Evolutionary conservation across 2,888 invertebrate genomes (phyloP).

Genomic region (Pyrrhia umbra): DNA sequence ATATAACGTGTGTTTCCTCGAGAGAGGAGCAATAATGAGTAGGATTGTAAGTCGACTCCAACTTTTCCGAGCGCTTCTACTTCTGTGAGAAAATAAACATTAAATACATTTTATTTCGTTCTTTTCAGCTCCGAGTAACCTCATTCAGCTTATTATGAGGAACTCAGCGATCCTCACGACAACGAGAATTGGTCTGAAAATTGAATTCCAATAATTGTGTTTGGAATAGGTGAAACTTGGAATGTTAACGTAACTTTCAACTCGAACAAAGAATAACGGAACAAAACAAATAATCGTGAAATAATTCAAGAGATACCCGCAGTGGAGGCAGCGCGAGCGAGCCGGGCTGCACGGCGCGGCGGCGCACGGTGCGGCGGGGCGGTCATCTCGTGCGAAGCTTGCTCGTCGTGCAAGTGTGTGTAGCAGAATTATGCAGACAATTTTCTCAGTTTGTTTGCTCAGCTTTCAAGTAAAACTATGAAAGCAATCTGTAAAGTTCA

Average conservation of each 20-base stretch:
- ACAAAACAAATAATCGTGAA: slow-evolving; percentile 38
- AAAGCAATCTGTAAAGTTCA: slow-evolving; percentile 42
- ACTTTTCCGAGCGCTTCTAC: slow-evolving; percentile 15
- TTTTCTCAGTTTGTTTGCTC: slow-evolving; percentile 45
- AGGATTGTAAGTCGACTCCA: background rate
- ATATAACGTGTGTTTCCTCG: background rate
- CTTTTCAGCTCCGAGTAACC: slow-evolving; percentile 14
- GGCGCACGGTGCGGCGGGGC: background rate
- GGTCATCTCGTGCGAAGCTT: slow-evolving; percentile 17
- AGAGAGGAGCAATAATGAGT: slow-evolving; percentile 16
- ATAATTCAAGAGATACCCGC: slow-evolving; percentile 20
- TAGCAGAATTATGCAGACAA: slow-evolving; percentile 42
- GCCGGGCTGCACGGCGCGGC: background rate
- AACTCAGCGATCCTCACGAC: slow-evolving; percentile 19
- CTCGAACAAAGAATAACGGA: slow-evolving; percentile 22
- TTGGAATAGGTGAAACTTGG: slow-evolving; percentile 35
- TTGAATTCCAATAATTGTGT: slow-evolving; percentile 60
- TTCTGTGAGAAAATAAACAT: slow-evolving; percentile 22
- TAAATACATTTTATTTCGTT: slow-evolving; percentile 18
- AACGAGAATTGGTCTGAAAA: slow-evolving; percentile 42
- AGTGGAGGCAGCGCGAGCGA: background rate
- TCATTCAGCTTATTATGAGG: slow-evolving; percentile 29
- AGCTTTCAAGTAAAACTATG: slow-evolving; percentile 45
- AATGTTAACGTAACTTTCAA: slow-evolving; percentile 31
- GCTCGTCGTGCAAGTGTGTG: slow-evolving; percentile 38